Percentiles rank a stretch among this genome's conserved stretches.
These are phyloP conservation scores for Neodiprion pinetum DNA, from an alignment of 1,140 invertebrate genomes.

Conservation along the genomic window DNA sequence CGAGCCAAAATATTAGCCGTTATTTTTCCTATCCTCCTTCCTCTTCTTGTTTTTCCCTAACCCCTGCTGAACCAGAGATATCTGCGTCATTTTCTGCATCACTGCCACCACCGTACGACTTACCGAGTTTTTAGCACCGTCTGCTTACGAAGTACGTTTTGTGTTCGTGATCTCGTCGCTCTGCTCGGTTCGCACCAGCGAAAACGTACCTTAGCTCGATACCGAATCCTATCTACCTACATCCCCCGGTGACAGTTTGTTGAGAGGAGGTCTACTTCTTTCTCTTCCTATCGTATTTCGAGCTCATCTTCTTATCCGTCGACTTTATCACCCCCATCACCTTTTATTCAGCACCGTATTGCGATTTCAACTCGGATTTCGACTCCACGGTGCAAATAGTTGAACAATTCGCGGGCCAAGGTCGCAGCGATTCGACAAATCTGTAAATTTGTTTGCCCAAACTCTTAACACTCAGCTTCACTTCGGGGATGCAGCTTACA, in stretches of 20 bases:
- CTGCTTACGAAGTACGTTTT: not conserved
- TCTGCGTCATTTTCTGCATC: slow-evolving; percentile 5
- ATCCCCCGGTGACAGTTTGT: not conserved
- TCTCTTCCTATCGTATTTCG: not conserved
- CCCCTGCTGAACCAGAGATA: not conserved
- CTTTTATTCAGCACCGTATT: slow-evolving; percentile 2
- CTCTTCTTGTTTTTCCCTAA: not conserved
- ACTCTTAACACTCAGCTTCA: not conserved
- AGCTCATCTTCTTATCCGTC: not conserved
- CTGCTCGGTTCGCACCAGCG: not conserved
- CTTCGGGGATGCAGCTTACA: not conserved
- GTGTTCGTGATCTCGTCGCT: not conserved
- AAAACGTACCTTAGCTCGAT: not conserved
- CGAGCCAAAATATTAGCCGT: too few species aligned
- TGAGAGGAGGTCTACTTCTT: not conserved
- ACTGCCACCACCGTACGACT: not conserved
- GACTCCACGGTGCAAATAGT: not conserved
- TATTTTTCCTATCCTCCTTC: too few species aligned
- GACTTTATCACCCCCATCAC: not conserved
- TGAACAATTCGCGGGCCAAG: not conserved
- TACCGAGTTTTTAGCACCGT: not conserved
- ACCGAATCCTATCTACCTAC: not conserved
- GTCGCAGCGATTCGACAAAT: not conserved
- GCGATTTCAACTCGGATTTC: slow-evolving; percentile 1
- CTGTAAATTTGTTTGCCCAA: not conserved